Evolutionary conservation across 2,888 invertebrate species (phyloP).

Genomic region (Saturnia pavonia): DNA sequence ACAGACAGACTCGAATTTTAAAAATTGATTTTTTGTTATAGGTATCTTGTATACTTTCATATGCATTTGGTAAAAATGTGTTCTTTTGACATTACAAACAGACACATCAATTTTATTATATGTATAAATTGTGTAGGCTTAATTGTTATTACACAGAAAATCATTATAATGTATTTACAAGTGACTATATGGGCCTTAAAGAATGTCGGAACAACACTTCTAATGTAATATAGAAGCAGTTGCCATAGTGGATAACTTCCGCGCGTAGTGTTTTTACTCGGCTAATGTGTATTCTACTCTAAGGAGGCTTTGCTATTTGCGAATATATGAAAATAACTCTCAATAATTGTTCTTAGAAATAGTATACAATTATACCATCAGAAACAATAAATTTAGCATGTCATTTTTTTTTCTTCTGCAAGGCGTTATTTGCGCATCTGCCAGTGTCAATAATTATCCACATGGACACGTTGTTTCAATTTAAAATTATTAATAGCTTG

Average conservation of each 20-base stretch:
- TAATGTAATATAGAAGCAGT: neutral
- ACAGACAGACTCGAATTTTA: too few relatives aligned
- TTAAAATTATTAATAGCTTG: too few relatives aligned
- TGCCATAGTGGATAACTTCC: neutral
- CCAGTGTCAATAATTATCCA: neutral
- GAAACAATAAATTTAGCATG: neutral
- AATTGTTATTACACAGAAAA: too few relatives aligned
- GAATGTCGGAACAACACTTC: neutral
- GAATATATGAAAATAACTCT: neutral
- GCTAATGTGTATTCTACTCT: neutral
- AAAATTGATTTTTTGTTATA: too few relatives aligned
- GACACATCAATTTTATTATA: too few relatives aligned
- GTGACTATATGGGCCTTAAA: too few relatives aligned
- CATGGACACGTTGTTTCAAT: too few relatives aligned
- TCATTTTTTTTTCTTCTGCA: neutral
- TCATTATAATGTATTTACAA: too few relatives aligned
- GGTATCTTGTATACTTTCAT: too few relatives aligned
- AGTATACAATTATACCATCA: neutral
- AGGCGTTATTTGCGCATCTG: neutral
- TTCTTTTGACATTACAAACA: too few relatives aligned
- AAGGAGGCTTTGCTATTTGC: neutral
- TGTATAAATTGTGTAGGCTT: too few relatives aligned
- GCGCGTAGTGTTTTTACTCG: neutral
- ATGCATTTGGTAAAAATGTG: too few relatives aligned
- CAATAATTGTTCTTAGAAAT: neutral